Evolutionary conservation across 2,888 invertebrate genomes (phyloP), one percentile per base, ranked within the genome.

Genomic region (Phengaris alcon): DNA sequence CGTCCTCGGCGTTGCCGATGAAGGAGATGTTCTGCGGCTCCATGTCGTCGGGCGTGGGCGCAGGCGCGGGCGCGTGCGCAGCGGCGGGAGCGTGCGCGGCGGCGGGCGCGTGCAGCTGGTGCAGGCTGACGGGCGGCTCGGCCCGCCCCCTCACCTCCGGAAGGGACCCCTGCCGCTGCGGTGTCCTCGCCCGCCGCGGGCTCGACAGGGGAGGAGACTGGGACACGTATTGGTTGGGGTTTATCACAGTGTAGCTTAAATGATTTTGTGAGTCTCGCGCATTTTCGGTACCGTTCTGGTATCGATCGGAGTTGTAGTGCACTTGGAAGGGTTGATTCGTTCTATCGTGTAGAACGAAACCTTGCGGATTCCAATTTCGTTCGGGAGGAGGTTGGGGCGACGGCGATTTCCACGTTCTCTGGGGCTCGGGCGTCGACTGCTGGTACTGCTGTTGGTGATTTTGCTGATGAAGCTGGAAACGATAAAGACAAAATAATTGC

Each of bases 21-120:
- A 98, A 98, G 75, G 97, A 98, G 83, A 98, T 98, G 91, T 97
- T 97, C 87, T 98, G 98, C 0, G 98, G 98, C 82, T 97, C 97
- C 97, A 98, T 98, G 85, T 97, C 97, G 85, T 97, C 97, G 44
- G 95, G 95, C 68, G 96, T 95, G 44, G 94, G 75, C 95, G 94
- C 46, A 95, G 96, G n/a, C 95, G 94, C 73, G 95, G 96, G 95
- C 72, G 95, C 93, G 44, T 95, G 95, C 68, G 96, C 95, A 35
- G 94, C 75, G 96, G 94, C 44, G 44, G 94, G 75, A 95, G 94
- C 44, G 95, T 96, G n/a, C 95, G 94, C 73, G 95, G 95, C 95
- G 73, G 95, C 93, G 0, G 96, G 94, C 10, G 95, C 76, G 94
- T 94, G 81, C 94, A 94, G 78, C 94, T 94, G 94, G 81, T 94